phyloP scores from a whole-genome alignment of 2,797 vertebrate genomes.

The Sandelia bainsii region DNA sequence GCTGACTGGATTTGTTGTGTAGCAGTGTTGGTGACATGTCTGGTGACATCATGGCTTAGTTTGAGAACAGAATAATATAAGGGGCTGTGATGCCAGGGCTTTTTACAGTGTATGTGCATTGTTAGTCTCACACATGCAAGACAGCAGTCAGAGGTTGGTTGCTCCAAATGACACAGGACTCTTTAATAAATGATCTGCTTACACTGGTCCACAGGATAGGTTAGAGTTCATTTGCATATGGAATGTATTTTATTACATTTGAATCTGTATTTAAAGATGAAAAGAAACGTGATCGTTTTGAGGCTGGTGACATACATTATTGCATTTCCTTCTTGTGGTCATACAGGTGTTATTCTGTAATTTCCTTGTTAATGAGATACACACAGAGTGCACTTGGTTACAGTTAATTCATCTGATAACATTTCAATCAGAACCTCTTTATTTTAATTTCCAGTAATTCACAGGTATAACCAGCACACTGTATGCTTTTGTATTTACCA shows the following conservation, averaged over 20 bases:
- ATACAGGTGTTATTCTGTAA: not conserved
- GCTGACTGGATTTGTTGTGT: constrained; percentile 45
- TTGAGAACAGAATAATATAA: constrained; percentile 24
- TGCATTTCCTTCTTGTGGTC: too few relatives aligned
- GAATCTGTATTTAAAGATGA: not conserved
- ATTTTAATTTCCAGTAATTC: constrained; percentile 31
- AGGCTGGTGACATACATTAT: not conserved
- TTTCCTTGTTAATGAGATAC: constrained; percentile 5
- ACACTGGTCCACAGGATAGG: not conserved
- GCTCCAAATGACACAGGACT: constrained; percentile 1
- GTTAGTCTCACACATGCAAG: constrained; percentile 4
- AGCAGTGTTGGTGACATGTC: constrained; percentile 7
- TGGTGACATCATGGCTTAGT: constrained; percentile 37
- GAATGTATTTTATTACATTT: not conserved
- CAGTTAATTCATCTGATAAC: constrained; percentile 13
- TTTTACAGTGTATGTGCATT: constrained; percentile 6
- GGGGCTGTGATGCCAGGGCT: not conserved
- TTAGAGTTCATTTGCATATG: not conserved
- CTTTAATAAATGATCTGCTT: not conserved
- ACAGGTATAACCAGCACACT: constrained; percentile 15
- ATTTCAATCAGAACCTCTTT: constrained; percentile 16
- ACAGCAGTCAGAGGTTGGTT: not conserved
- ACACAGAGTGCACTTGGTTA: not conserved
- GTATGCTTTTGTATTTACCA: constrained; percentile 21
- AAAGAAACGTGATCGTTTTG: not conserved